phyloP scores from a whole-genome alignment of 2,113 vertebrate genomes.

The Symphodus melops region DNA sequence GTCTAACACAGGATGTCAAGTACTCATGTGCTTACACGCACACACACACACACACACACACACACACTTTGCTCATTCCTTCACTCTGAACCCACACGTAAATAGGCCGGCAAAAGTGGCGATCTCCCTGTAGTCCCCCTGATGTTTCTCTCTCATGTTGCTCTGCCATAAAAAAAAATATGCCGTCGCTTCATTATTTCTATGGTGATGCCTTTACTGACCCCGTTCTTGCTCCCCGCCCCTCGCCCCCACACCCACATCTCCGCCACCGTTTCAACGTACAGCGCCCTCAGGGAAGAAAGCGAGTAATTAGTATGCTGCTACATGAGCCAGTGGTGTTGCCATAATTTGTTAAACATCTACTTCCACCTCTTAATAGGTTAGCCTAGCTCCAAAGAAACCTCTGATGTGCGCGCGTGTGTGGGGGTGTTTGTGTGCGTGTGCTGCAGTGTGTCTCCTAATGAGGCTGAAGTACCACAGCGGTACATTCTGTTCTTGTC shows the following conservation, averaged over 20 bases:
- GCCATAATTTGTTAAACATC: slow-evolving; percentile 68
- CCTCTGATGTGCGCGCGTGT: slow-evolving; percentile 24
- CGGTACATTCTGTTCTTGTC: slow-evolving; percentile 70
- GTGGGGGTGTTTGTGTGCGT: neutral
- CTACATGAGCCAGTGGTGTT: slow-evolving; percentile 67
- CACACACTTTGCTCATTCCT: slow-evolving; percentile 53
- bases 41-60: slow-evolving; percentile 41
- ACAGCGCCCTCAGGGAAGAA: slow-evolving; percentile 45
- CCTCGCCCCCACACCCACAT: slow-evolving; percentile 33
- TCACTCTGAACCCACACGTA: slow-evolving; percentile 26
- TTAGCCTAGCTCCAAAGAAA: slow-evolving; percentile 23
- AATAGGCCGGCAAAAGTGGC: slow-evolving; percentile 29
- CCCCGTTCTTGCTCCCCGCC: slow-evolving; percentile 55
- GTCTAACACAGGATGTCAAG: slow-evolving; percentile 5
- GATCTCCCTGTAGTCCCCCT: slow-evolving; percentile 23
- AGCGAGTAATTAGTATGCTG: slow-evolving; percentile 74
- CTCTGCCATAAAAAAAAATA: slow-evolving; percentile 33
- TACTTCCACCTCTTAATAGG: slow-evolving; percentile 50
- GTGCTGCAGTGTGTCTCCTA: slow-evolving; percentile 37
- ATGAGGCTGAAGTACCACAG: slow-evolving; percentile 61
- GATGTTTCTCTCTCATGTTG: slow-evolving; percentile 24
- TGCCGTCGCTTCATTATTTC: slow-evolving; percentile 59
- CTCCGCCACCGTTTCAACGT: slow-evolving; percentile 50
- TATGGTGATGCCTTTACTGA: slow-evolving; percentile 47
- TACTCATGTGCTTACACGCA: slow-evolving; percentile 32